Base-by-base conservation (phyloP, 2,888 invertebrate species). In the Phlogophora meticulosa region DNA sequence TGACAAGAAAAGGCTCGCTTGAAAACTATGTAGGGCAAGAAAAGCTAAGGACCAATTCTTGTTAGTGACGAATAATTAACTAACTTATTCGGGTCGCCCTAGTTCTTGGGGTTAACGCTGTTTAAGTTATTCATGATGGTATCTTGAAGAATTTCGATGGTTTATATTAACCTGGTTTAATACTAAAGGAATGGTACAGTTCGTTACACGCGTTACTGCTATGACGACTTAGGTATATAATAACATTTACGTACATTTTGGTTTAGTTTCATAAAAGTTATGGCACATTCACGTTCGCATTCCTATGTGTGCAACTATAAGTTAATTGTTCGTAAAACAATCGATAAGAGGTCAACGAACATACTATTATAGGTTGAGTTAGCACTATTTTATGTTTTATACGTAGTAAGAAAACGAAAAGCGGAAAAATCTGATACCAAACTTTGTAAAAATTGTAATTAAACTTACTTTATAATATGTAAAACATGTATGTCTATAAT, bases 1-100 rank as follows among this genome's bases (percentile, higher is more conserved):
- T n/a, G 45, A 24, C 42, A 42, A 38, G 20, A 56, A 76, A 65
- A 53, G 67, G 71, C 60, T 55, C 15, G 32, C 17, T 57, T 43
- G 15, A 46, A 60, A 55, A 59, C 42, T 49, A 80, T 76, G 73
- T 81, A 76, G 83, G 76, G 11, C 74, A 82, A 82, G 83, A 76
- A 80, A 82, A 45, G 28, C 7, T 38, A 58, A 78, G 74, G 60
- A 42, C 32, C 67, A 53, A 78, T 72, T 78, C 78, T 74, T 63
- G 74, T 59, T 64, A 76, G 49, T 24, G 22, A 71, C 43, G 65
- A 70, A 73, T 79, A 78, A 78, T 78, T 78, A 81, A 80, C 48
- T 38, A 58, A 45, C 53, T 24, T 63, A 70, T 77, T 80, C 13
- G 36, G 83, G 74, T 56, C 72, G 61, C 24, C 46, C 52, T 59